Base-by-base conservation (phyloP, 2,888 invertebrate species). In the Brachyptera risi region DNA sequence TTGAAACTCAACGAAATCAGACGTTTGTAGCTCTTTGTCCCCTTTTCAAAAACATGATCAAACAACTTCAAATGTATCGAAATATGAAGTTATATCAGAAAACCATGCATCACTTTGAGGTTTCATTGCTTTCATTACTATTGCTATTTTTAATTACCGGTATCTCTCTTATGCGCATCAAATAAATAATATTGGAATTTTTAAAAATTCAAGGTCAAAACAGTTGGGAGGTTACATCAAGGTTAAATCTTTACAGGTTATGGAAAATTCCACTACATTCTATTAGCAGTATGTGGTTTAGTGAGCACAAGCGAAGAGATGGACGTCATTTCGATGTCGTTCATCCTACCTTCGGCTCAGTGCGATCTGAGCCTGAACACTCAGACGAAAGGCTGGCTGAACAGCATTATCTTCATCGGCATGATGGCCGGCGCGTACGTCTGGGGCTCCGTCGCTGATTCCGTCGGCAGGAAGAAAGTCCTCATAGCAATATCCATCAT, bases 381-480 rank as follows among this genome's bases (percentile, higher is more conserved):
- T 59, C 83, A 86, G 69, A 88, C 91, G 67, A 94, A 94, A 42
- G 65, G 65, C 1, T 65, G 65, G 65, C 82, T 86, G 68, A 90
- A 88, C 78, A 87, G 88, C 67, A 87, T 88, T 73, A 47, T 58
- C 44, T 86, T 65, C 57, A 4, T 66, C 80, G 92, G 92, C 61
- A 95, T 95, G 94, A 92, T 95, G 92, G 87, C 89, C 64, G 95
- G 95, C 66, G 94, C 94, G 63, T 94, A 93, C 77, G 84, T 88
- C 69, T 94, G 94, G 93, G 94, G 94, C 69, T 90, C 91, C 40
- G 85, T 94, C 69, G 92, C 94, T 65, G 95, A 95, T 79, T 85
- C 90, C 58, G 76, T 90, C 68, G 95, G 95, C 58, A 86, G 95
- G 72, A 88, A 90, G 72, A 88, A 89, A 71, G 90, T 94, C 67